phyloP scores from a whole-genome alignment of 2,888 invertebrate species.

The Ennomos quercinarius region DNA sequence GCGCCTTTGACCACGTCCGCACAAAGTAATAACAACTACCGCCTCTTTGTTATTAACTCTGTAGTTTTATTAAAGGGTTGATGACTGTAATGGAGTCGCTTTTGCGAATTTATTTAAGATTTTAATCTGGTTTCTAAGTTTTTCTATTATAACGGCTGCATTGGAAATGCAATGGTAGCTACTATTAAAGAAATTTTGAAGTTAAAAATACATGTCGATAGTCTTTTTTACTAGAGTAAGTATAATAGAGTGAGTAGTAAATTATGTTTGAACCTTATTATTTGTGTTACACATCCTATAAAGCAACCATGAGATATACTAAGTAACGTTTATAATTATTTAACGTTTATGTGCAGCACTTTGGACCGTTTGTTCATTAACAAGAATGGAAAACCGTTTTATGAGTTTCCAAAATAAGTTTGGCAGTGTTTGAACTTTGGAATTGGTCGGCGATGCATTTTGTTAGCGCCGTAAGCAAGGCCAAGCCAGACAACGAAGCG shows the following conservation, averaged over 20 bases:
- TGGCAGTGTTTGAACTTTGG: slow-evolving; percentile 75
- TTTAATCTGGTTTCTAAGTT: slow-evolving; percentile 17
- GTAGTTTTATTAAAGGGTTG: slow-evolving; percentile 69
- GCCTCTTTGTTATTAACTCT: slow-evolving; percentile 70
- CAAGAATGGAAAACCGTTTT: slow-evolving; percentile 73
- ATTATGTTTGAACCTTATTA: too few species aligned
- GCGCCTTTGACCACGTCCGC: slow-evolving; percentile 78
- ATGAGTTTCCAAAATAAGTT: slow-evolving; percentile 81
- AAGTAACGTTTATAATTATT: not conserved
- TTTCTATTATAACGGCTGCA: slow-evolving; percentile 8
- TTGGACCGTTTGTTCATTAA: slow-evolving; percentile 52
- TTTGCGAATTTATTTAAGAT: slow-evolving; percentile 46
- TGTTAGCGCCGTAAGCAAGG: slow-evolving; percentile 58
- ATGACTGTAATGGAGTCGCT: slow-evolving; percentile 61
- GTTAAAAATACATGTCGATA: too few species aligned
- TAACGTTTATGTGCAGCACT: slow-evolving; percentile 5
- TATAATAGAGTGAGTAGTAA: too few species aligned
- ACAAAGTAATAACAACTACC: slow-evolving; percentile 69
- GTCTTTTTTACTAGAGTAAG: too few species aligned
- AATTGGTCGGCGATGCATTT: slow-evolving; percentile 80
- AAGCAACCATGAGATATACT: too few species aligned
- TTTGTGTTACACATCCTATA: too few species aligned
- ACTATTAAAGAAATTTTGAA: too few species aligned
- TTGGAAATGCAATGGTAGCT: not conserved
- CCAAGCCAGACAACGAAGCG: slow-evolving; percentile 44